Evolutionary conservation across 2,113 vertebrate genomes (phyloP).

Genomic region (Apaloderma vittatum): DNA sequence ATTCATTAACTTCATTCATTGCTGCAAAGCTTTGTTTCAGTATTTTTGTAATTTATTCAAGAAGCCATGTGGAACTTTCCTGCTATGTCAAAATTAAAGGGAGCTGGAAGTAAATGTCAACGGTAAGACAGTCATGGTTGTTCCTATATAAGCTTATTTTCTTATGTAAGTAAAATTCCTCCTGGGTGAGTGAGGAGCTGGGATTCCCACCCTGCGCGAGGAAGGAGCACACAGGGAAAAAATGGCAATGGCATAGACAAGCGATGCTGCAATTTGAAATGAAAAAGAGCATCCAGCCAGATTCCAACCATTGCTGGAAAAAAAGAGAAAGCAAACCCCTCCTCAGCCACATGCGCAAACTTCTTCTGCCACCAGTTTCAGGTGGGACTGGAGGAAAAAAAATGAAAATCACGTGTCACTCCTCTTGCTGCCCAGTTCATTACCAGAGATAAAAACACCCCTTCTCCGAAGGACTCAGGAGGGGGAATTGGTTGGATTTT

Average conservation of each 20-base stretch:
- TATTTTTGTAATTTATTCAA: neutral
- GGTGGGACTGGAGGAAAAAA: neutral
- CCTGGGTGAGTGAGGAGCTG: neutral
- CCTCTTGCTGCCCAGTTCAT: neutral
- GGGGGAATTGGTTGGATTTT: neutral
- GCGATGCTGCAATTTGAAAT: rapidly evolving
- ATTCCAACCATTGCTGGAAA: neutral
- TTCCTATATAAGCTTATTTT: neutral
- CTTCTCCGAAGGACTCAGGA: neutral
- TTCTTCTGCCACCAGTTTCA: neutral
- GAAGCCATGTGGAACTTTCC: neutral
- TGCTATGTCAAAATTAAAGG: neutral
- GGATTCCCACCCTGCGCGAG: neutral
- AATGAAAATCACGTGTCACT: neutral
- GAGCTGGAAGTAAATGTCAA: neutral
- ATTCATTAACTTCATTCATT: neutral
- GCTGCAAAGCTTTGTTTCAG: neutral
- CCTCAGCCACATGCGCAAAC: rapidly evolving
- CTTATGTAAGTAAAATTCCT: neutral
- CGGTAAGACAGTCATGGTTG: neutral
- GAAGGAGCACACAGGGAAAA: neutral
- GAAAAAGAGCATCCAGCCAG: neutral
- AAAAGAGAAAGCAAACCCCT: neutral
- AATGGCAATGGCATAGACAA: rapidly evolving
- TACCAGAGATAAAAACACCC: neutral